Evolutionary conservation across 2,113 vertebrate species (phyloP).

Genomic region (Hiodon tergisus): DNA sequence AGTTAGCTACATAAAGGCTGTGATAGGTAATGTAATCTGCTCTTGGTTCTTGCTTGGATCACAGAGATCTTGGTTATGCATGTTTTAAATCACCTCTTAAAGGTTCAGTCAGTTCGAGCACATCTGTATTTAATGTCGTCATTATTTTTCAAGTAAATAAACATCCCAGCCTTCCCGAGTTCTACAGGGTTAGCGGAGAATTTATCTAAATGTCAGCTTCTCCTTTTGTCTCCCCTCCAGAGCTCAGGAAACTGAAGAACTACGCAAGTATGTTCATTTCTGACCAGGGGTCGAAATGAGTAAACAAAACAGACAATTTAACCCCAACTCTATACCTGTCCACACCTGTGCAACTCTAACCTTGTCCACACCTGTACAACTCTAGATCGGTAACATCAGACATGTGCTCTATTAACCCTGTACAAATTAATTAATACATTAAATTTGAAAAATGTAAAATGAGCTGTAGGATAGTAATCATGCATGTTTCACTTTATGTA

Average conservation of each 20-base stretch:
- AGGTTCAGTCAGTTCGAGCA: no score
- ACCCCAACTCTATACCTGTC: background rate
- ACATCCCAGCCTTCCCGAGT: slow-evolving; percentile 12
- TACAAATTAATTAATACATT: background rate
- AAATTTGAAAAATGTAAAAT: background rate
- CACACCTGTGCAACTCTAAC: background rate
- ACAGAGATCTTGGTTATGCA: no score
- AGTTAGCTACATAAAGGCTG: no score
- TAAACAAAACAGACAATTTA: background rate
- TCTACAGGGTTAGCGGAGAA: background rate
- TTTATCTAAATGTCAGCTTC: slow-evolving; percentile 26
- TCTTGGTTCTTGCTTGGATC: no score
- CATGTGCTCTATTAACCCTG: no score
- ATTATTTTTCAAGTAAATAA: background rate
- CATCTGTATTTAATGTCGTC: no score
- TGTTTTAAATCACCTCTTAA: no score
- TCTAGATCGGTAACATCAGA: no score
- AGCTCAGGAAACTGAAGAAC: slow-evolving; percentile 65
- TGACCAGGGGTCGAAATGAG: background rate
- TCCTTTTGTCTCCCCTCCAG: slow-evolving; percentile 44
- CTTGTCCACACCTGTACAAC: no score
- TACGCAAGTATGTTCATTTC: slow-evolving; percentile 59
- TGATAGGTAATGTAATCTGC: no score
- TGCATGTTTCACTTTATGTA: no score
- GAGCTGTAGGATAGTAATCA: no score